These are phyloP conservation scores for Dioctria linearis DNA, from an alignment of 2,888 invertebrate genomes.

Conservation along the genomic window DNA sequence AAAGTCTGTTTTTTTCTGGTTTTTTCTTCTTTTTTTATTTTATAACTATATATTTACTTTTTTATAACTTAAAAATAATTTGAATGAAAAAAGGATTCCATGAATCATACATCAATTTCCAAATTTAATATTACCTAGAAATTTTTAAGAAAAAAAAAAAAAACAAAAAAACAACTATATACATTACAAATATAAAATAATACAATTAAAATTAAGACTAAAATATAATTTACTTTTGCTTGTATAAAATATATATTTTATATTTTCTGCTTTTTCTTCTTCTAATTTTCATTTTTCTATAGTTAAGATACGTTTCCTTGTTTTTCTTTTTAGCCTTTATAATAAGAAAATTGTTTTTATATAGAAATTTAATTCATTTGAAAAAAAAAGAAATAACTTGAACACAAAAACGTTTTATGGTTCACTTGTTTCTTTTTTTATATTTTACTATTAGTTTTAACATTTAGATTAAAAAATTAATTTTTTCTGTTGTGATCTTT, in stretches of 20 bases:
- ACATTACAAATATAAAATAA: constrained; percentile 17
- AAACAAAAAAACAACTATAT: constrained; percentile 44
- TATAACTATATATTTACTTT: neutral
- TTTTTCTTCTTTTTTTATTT: neutral
- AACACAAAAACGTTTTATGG: neutral
- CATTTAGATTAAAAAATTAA: constrained; percentile 21
- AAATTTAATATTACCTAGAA: constrained; percentile 39
- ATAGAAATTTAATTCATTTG: neutral
- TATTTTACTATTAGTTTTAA: neutral
- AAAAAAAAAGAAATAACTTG: neutral
- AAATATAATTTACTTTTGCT: constrained; percentile 27
- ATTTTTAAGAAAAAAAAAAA: constrained; percentile 16
- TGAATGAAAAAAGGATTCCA: constrained; percentile 5
- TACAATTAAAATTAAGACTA: constrained; percentile 13
- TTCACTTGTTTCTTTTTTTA: neutral
- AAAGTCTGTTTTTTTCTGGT: neutral
- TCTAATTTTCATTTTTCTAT: constrained; percentile 26
- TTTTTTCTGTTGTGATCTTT: neutral
- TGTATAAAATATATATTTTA: constrained; percentile 51
- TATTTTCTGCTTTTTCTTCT: constrained; percentile 7
- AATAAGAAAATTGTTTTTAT: constrained; percentile 10
- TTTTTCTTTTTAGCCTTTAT: constrained; percentile 17
- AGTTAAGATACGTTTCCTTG: constrained; percentile 41
- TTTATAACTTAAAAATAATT: neutral
- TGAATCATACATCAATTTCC: constrained; percentile 14